Base-by-base conservation (phyloP, 2,113 vertebrate species). In the Anarhynchus alexandrinus region DNA sequence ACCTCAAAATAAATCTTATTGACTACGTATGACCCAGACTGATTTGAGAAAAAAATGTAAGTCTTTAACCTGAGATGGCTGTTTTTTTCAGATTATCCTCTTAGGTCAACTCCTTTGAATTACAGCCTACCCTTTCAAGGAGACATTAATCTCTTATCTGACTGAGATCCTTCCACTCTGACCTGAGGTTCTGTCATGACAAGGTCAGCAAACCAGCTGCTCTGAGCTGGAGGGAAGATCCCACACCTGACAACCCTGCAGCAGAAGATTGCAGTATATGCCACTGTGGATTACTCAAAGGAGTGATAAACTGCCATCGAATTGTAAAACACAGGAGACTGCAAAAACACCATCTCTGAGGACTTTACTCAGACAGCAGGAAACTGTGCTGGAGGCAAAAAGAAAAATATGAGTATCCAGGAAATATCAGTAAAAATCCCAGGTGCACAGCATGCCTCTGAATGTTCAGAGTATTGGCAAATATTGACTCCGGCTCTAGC, bases 401-500 rank as follows among this genome's bases (percentile, higher is more conserved):
- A 95, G 62, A 93, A 93, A 89, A 94, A 84, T 91, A 52, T 94
- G 77, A 90, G 61, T 93, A 96, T 95, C 88, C 66, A 96, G 77
- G 82, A 97, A 97, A 90, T 84, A 94, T 95, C 91, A 89, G 88
- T 79, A 93, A 89, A 90, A 86, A 40, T 94, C 91, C 91, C 88
- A 89, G 69, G 91, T 72, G 89, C 94, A 82, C 58, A 93, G 86
- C 79, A 73, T 94, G 87, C 72, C 90, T 91, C 88, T 81, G 82
- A 54, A 64, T 88, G 92, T 97, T 97, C 93, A 82, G 92, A 73
- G 34, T 84, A 90, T 77, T 90, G 94, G 96, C 91, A 97, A 97
- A 98, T 96, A 96, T 83, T 96, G 94, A 91, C 91, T 66, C n/a
- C 92, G 12, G 71, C 90, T 90, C 86, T 73, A 95, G 73, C 87